Percentiles rank a stretch among this genome's conserved stretches.
These are phyloP conservation scores for Apteryx mantelli DNA, from an alignment of 2,113 vertebrate genomes.

Conservation along the genomic window DNA sequence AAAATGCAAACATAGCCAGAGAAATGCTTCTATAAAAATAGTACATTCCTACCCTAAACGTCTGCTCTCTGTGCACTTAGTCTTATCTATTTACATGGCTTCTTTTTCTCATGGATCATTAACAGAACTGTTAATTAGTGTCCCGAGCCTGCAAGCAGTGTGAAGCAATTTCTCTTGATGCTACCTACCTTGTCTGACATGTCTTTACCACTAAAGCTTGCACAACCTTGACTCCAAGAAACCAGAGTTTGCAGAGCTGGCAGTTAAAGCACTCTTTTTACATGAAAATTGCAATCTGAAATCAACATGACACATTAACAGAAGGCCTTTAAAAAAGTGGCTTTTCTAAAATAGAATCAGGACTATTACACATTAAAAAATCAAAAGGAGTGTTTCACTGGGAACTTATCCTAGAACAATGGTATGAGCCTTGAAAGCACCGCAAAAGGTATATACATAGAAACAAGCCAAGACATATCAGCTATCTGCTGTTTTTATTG, in stretches of 20 bases:
- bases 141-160: not conserved
- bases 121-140: slow-evolving; percentile 44
- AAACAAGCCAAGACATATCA: not conserved
- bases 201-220: not conserved
- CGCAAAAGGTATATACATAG: not conserved
- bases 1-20: not conserved
- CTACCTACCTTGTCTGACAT: not conserved
- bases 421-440: not conserved
- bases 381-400: not conserved
- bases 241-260: not conserved
- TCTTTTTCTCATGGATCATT: not conserved
- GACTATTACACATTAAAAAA: not conserved
- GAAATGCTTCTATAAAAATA: not conserved
- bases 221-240: not conserved
- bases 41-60: not conserved
- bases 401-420: not conserved
- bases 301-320: not conserved
- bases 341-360: not conserved
- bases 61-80: not conserved
- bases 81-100: not conserved
- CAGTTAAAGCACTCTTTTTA: not conserved
- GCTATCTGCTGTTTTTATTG: not conserved
- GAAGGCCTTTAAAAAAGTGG: not conserved
- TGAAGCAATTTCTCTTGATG: not conserved
- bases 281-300: not conserved